Evolutionary conservation across 2,113 vertebrate species (phyloP).

Genomic region (Hippolais icterina): DNA sequence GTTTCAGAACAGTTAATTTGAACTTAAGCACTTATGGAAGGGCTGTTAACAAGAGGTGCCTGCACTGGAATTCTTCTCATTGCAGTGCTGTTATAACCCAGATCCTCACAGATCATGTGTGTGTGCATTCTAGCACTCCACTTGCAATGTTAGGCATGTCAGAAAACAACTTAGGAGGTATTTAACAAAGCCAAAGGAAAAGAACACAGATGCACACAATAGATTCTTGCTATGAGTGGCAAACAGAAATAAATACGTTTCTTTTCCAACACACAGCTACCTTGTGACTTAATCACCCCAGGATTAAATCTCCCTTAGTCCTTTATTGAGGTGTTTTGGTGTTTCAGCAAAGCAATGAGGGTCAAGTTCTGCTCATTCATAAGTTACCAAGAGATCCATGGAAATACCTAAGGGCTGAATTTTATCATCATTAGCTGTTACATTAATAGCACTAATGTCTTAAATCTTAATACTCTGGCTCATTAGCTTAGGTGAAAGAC

Average conservation of each 20-base stretch:
- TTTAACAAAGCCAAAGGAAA: constrained; percentile 20
- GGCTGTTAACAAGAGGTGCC: constrained; percentile 33
- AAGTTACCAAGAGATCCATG: background rate
- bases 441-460: constrained; percentile 5
- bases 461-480: constrained; percentile 49
- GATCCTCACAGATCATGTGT: background rate
- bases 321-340: background rate
- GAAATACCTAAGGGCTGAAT: background rate
- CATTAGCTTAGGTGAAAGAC: constrained; percentile 42
- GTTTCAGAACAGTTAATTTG: constrained; percentile 67
- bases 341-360: background rate
- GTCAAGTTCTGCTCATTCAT: constrained; percentile 4
- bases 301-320: background rate
- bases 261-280: background rate
- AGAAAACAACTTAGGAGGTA: constrained; percentile 23
- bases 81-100: background rate
- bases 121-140: background rate
- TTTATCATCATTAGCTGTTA: constrained; percentile 44
- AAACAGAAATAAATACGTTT: background rate
- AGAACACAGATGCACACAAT: background rate
- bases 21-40: constrained; percentile 60
- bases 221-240: background rate
- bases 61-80: background rate
- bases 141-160: background rate
- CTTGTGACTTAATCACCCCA: background rate